These are phyloP conservation scores for Cheumatopsyche charites DNA, from an alignment of 1,140 invertebrate species.

Conservation along the genomic window DNA sequence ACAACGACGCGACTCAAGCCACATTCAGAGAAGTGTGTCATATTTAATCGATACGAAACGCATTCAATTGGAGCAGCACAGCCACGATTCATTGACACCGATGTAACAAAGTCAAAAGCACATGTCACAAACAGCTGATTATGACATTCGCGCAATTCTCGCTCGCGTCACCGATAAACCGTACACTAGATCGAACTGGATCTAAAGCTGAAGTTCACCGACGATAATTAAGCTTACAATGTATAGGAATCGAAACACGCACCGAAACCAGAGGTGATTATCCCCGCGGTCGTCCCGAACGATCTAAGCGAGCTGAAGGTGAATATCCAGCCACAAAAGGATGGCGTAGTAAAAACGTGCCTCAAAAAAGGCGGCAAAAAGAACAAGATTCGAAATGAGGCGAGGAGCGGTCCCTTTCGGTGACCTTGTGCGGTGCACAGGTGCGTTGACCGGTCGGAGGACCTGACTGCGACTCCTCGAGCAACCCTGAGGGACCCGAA, in stretches of 20 bases:
- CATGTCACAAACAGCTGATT: too few relatives aligned
- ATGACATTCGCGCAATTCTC: not conserved
- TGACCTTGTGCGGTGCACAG: constrained; percentile 26
- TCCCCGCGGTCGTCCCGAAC: constrained; percentile 7
- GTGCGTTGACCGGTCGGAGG: constrained; percentile 25
- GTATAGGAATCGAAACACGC: too few relatives aligned
- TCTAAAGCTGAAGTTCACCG: too few relatives aligned
- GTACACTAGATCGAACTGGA: not conserved
- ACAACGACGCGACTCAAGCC: too few relatives aligned
- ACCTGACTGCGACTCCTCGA: not conserved
- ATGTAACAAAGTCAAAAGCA: too few relatives aligned
- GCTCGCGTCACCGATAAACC: not conserved
- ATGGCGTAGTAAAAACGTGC: not conserved
- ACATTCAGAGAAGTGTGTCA: too few relatives aligned
- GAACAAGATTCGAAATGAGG: constrained; percentile 10
- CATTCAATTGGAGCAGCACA: too few relatives aligned
- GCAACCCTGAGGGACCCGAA: not conserved
- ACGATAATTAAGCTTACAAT: too few relatives aligned
- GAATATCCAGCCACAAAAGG: constrained; percentile 22
- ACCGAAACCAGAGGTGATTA: constrained; percentile 3
- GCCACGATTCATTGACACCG: too few relatives aligned
- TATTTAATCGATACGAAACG: too few relatives aligned
- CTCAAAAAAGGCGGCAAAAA: not conserved
- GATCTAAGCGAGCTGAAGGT: constrained; percentile 15
- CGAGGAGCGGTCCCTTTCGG: constrained; percentile 25